Evolutionary conservation across 2,797 vertebrate species (phyloP), one percentile per base, ranked within the genome.

Genomic region (Neosalanx taihuensis): DNA sequence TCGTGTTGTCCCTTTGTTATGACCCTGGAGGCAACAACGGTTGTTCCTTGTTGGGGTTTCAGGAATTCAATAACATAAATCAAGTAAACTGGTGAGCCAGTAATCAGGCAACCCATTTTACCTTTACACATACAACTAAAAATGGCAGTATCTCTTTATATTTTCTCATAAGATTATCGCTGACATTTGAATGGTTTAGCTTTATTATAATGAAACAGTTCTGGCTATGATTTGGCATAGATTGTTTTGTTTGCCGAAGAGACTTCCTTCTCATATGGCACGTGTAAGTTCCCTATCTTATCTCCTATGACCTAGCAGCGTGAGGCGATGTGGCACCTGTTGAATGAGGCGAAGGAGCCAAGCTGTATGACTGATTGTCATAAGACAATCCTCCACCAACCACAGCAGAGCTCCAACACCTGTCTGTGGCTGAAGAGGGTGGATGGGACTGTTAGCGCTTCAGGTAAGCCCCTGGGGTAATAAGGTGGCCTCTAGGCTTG

Each of bases 21-120:
- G 70, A 70, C 49, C 70, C 78, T 73, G 0, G 73, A 0, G 69
- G 77, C 72, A 77, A 81, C 56, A 78, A 72, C 69, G 73, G 53
- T 76, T 56, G 64, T 71, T 61, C 35, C 18, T 77, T 71, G 69
- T 67, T 73, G 35, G 74, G 53, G 61, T 57, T 46, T 56, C 60
- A 70, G 56, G 75, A 77, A 71, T 78, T 76, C 3, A 76, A 65
- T 69, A 13, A 70, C 70, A 72, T 75, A 29, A n/a, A 35, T 18
- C 13, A 35, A 29, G 59, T 12, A 61, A 30, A 61, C 13, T 29
- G 12, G 23, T 13, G 59, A 61, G 10, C 51, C 51, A 56, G 51
- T 56, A n/a, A 56, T 56, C 9, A 46, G 12, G 7, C 12, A 46
- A 46, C 41, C 41, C 10, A 13, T 46, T 46, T 46, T 13, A 46